Percentiles rank a stretch among this genome's conserved stretches.
Conservation (phyloP, 2,888 invertebrate species). For the Cosmorhoe ocellata region DNA sequence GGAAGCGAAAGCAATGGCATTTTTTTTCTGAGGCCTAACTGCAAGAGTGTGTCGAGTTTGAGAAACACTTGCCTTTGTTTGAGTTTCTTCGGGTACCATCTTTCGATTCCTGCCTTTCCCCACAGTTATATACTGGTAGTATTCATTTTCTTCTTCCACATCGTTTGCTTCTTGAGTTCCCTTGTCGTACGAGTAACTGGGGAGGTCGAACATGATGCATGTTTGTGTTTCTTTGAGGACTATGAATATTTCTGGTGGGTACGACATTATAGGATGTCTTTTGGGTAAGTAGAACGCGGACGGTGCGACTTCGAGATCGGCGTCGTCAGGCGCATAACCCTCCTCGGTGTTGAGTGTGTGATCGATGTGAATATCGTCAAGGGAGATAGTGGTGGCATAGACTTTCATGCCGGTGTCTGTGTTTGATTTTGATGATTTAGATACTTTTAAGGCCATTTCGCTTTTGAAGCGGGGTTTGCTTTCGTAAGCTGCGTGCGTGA, state of each 20-base stretch:
- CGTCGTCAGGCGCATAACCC: conserved; percentile 47
- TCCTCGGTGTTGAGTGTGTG: conserved; percentile 71
- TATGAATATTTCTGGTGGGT: conserved; percentile 83
- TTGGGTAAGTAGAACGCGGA: conserved; percentile 70
- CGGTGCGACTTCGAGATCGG: conserved; percentile 59
- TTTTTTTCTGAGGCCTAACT: conserved; percentile 75
- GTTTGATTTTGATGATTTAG: conserved; percentile 40
- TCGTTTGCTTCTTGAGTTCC: conserved; percentile 81
- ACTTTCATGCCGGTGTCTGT: conserved; percentile 62
- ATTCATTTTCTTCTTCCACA: conserved; percentile 84
- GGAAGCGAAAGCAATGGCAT: conserved; percentile 86
- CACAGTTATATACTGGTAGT: conserved; percentile 85
- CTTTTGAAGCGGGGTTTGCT: conserved; percentile 49
- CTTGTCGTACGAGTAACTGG: conserved; percentile 83
- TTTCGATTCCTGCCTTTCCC: conserved; percentile 87
- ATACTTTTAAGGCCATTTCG: conserved; percentile 45
- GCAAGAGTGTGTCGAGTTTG: conserved; percentile 86
- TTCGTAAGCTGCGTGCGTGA: conserved; percentile 66
- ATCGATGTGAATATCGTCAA: conserved; percentile 79
- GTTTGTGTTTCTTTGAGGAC: conserved; percentile 87
- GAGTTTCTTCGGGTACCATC: conserved; percentile 85
- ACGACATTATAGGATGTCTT: conserved; percentile 53
- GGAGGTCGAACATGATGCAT: conserved; percentile 84
- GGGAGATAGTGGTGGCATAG: conserved; percentile 73
- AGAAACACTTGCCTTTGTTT: conserved; percentile 83